Base-by-base conservation (phyloP, 2,113 vertebrate genomes). In the Amia ocellicauda region DNA sequence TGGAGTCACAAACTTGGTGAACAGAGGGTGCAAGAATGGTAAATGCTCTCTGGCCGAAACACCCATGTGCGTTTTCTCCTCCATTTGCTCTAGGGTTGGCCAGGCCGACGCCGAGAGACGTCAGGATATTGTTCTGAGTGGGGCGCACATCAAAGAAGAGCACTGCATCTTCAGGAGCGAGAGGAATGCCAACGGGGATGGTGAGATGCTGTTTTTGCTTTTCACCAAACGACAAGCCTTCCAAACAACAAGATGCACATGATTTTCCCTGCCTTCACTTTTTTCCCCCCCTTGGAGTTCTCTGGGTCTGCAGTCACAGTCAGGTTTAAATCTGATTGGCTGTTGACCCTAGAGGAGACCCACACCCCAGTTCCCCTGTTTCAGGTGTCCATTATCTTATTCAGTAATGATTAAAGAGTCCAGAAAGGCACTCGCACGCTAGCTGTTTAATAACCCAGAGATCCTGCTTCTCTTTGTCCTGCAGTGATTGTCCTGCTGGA, bases 11-110 rank as follows among this genome's bases (percentile, higher is more conserved):
- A 1, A 71, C 65, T 70, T 74, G 62, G 52, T 43, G 54, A 64
- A 52, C 50, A 11, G 19, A 29, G 31, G 60, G 43, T 31, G 8
- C 54, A 1, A 70, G 24, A 50, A 16, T 23, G 43, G 27, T 40
- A 56, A 50, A 66, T 3, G 7, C 14, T 19, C 24, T 69, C 51
- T 16, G 4, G 26, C 42, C 74, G 24, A 74, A 76, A 75, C 50
- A 78, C 64, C 69, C 2, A 36, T 23, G 53, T 64, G 69, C 55
- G 3, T 80, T n/a, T n/a, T n/a, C n/a, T n/a, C n/a, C n/a, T n/a
- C n/a, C n/a, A n/a, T n/a, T n/a, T n/a, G n/a, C n/a, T n/a, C n/a
- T 81, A 99, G 97, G 86, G 96, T 99, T 59, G 97, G 97, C 59
- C 95, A 98, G 59, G 92, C 96, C 2, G 95, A 98, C 22, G 90